A percentile compares a stretch with the other conserved stretches of the same genome.
Evolutionary conservation across 53 echinoderm and acorn worm genomes (phyloP).

Genomic region (Temnopleurus reevesii): DNA sequence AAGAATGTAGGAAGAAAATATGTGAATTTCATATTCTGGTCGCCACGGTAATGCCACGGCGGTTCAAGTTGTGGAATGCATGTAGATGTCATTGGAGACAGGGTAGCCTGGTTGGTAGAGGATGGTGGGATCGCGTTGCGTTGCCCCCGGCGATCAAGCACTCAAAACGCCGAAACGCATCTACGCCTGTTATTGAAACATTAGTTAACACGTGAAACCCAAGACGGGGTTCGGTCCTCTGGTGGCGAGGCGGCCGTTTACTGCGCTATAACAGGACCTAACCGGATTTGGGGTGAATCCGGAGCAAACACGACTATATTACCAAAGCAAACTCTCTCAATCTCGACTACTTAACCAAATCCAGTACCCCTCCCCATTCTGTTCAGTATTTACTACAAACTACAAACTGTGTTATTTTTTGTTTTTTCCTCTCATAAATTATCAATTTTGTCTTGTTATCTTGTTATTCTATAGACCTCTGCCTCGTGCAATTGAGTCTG

Average conservation of each 20-base stretch:
- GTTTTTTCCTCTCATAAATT: no score
- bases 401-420: no score
- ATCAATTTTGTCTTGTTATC: no score
- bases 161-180: constrained; percentile 55
- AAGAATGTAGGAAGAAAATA: not conserved
- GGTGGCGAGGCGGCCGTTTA: constrained; percentile 47
- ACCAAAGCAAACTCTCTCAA: constrained; percentile 42
- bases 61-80: constrained; percentile 31
- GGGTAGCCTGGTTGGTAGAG: not conserved
- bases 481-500: no score
- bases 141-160: constrained; percentile 58
- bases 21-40: constrained; percentile 27
- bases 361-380: not conserved
- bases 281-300: constrained; percentile 42
- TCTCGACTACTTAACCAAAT: not conserved
- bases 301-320: constrained; percentile 49
- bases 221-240: constrained; percentile 1
- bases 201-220: constrained; percentile 58
- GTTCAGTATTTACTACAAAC: no score
- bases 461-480: no score
- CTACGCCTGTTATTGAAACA: constrained; percentile 61
- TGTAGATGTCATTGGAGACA: constrained; percentile 35
- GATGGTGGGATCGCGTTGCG: constrained; percentile 30
- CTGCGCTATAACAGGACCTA: constrained; percentile 10
- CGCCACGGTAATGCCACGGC: constrained; percentile 48